Conservation (phyloP, 2,113 vertebrate genomes). For the Hippolais icterina region DNA sequence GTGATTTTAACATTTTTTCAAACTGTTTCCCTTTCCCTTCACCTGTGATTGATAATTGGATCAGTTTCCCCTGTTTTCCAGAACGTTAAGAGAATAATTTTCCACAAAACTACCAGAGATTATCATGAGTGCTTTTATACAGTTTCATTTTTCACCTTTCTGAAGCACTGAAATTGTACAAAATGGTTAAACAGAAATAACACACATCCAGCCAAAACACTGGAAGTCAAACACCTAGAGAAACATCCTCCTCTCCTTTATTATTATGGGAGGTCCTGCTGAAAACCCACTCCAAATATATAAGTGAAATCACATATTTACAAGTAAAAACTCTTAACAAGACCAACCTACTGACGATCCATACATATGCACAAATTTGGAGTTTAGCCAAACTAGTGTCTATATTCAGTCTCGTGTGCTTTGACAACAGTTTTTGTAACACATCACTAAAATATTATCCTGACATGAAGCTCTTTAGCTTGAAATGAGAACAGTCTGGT, state of each 20-base stretch:
- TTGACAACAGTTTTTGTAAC: not conserved
- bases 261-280: not conserved
- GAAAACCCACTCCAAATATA: not conserved
- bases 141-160: not conserved
- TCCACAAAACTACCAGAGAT: not conserved
- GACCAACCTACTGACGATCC: fast-evolving
- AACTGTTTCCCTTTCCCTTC: not conserved
- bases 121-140: not conserved
- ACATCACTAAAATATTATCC: not conserved
- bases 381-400: not conserved
- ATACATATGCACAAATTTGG: not conserved
- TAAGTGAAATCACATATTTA: not conserved
- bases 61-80: not conserved
- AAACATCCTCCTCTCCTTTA: not conserved
- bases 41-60: not conserved
- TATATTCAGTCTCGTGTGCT: not conserved
- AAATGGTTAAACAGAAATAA: not conserved
- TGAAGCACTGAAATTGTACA: not conserved
- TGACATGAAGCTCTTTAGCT: not conserved
- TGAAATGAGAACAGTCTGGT: not conserved
- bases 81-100: not conserved
- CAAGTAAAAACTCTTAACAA: not conserved
- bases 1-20: not conserved
- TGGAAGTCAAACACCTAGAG: not conserved
- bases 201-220: not conserved